These are phyloP conservation scores for Musca domestica DNA, from an alignment of 1,140 invertebrate species.

Conservation along the genomic window DNA sequence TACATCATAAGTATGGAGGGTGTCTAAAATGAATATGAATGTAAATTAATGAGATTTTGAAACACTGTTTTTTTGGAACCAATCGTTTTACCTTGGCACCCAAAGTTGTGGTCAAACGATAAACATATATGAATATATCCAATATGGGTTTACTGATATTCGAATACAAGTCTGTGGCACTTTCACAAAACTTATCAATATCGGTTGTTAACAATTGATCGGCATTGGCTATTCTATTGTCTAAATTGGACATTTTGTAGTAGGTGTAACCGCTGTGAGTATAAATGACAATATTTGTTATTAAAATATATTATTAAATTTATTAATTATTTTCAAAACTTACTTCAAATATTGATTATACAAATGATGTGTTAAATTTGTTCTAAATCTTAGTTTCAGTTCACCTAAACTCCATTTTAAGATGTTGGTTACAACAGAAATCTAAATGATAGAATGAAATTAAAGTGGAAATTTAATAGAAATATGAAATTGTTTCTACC, in stretches of 20 bases:
- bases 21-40: conserved; percentile 59
- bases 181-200: conserved; percentile 95
- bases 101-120: conserved; percentile 80
- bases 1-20: conserved; percentile 84
- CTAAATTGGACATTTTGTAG: conserved; percentile 95
- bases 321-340: conserved; percentile 60
- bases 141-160: conserved; percentile 96
- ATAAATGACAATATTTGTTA: not conserved
- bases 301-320: not conserved
- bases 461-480: not conserved
- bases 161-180: conserved; percentile 92
- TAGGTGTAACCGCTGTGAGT: conserved; percentile 87
- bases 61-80: not conserved
- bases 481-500: conserved; percentile 56
- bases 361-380: conserved; percentile 81
- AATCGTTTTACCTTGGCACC: conserved; percentile 62
- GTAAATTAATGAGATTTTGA: no score
- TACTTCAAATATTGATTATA: conserved; percentile 92
- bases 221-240: conserved; percentile 91
- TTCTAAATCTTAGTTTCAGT: conserved; percentile 85
- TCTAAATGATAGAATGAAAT: conserved; percentile 57
- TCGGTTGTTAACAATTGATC: conserved; percentile 96
- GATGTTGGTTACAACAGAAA: conserved; percentile 88
- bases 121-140: conserved; percentile 92
- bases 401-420: conserved; percentile 93